These are phyloP conservation scores for Metalampra italica DNA, from an alignment of 2,888 invertebrate genomes.

Conservation along the genomic window DNA sequence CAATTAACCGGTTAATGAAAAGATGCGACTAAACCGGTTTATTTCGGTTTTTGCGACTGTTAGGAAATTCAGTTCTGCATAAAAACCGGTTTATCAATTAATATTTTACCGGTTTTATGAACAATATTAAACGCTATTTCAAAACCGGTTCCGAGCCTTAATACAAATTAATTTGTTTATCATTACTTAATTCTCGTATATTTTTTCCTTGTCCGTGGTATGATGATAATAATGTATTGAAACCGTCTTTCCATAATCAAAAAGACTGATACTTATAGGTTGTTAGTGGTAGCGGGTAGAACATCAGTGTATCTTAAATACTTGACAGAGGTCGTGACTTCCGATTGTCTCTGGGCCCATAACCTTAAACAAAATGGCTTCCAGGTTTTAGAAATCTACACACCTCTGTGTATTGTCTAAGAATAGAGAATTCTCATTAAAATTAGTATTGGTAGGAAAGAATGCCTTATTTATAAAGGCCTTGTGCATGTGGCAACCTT, in stretches of 20 bases:
- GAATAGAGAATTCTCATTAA: neutral
- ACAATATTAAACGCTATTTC: too few species aligned
- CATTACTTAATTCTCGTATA: neutral
- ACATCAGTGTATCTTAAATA: slow-evolving; percentile 2
- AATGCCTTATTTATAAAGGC: neutral
- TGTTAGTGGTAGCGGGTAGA: slow-evolving; percentile 10
- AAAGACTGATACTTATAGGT: slow-evolving; percentile 35
- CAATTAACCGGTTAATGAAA: too few species aligned
- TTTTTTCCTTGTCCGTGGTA: neutral
- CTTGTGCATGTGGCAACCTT: neutral
- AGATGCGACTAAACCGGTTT: too few species aligned
- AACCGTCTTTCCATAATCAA: slow-evolving; percentile 27
- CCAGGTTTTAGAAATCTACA: neutral
- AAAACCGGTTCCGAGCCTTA: too few species aligned
- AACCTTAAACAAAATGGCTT: neutral
- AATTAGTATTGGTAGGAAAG: neutral
- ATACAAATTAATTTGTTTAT: too few species aligned
- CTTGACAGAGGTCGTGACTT: neutral
- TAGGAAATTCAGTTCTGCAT: too few species aligned
- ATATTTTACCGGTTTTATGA: too few species aligned
- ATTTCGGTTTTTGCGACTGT: too few species aligned
- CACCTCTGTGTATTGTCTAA: neutral
- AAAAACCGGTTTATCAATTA: too few species aligned
- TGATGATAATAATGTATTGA: slow-evolving; percentile 19
- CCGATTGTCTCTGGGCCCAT: neutral